Base-by-base conservation (phyloP, 2,797 vertebrate species). In the Danio choprae region DNA sequence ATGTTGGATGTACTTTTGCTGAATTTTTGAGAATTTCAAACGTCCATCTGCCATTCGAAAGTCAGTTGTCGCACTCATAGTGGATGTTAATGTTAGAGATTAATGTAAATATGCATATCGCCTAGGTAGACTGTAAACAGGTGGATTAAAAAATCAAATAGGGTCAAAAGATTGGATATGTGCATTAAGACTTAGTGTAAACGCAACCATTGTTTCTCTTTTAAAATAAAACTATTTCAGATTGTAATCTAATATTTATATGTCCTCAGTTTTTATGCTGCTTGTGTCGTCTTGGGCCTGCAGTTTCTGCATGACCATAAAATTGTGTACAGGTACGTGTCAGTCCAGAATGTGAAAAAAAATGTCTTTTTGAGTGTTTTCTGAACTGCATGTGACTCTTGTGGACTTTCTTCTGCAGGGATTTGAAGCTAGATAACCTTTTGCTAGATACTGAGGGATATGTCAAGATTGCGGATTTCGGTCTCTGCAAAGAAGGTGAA, bases 301-400 rank as follows among this genome's bases (percentile, higher is more conserved):
- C 97, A 99, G 87, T 99, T 96, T 89, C 93, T 99, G 89, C 97
- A 99, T n/a, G 97, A 99, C 79, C 96, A 99, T 91, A 98, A 97
- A 93, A 99, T 99, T 87, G 97, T 99, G 56, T 99, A 99, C 91
- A 97, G 98, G 98, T 99, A 91, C 93, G 94, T n/a, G 63, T 40
- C 46, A 43, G 36, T 69, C 10, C 2, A 58, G 41, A 18, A 43
- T 15, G 58, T 12, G 9, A 62, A 41, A 70, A 7, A 2, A 3
- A 0, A 5, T 44, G 2, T 4, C 22, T 20, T 59, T 15, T 65
- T 60, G 4, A 46, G 46, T 3, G 16, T 43, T 74, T 64, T 43
- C 3, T 74, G 40, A 68, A 53, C 53, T 6, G 4, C 8, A 41
- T 59, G 40, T 69, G 20, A 51, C 64, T 46, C 4, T 60, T 0